phyloP scores from a whole-genome alignment of 2,113 vertebrate species.

The Callipepla squamata region DNA sequence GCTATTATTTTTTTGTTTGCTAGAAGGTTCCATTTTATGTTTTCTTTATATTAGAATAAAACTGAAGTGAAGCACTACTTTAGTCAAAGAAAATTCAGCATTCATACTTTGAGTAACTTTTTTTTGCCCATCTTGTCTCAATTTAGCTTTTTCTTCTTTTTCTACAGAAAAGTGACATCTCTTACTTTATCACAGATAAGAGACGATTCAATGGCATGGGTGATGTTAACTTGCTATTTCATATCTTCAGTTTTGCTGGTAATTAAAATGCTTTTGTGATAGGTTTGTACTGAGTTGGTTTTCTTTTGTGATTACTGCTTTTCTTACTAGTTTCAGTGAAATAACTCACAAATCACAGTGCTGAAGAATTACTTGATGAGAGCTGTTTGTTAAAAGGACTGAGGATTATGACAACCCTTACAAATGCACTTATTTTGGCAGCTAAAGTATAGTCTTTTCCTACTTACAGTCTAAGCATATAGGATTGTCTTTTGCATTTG shows the following conservation, averaged over 20 bases:
- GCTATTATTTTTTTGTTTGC: not conserved
- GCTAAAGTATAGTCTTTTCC: not conserved
- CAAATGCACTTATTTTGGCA: not conserved
- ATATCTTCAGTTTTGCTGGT: not conserved
- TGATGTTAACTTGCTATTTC: not conserved
- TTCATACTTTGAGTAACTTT: not conserved
- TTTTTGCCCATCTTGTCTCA: not conserved
- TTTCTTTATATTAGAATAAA: not conserved
- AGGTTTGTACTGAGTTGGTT: not conserved
- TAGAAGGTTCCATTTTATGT: not conserved
- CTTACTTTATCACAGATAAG: not conserved
- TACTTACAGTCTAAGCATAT: not conserved
- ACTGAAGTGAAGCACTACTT: not conserved
- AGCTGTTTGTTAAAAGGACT: not conserved
- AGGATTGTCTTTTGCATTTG: not conserved
- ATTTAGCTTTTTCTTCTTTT: not conserved
- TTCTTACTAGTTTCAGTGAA: not conserved
- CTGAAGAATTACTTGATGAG: not conserved
- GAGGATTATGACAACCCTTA: not conserved
- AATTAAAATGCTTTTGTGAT: not conserved
- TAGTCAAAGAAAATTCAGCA: not conserved
- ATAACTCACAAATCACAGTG: not conserved
- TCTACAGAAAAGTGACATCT: not conserved
- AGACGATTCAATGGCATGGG: not conserved
- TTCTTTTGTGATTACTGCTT: not conserved